Evolutionary conservation across 1,140 invertebrate genomes (phyloP).

Genomic region (Adelges cooleyi): DNA sequence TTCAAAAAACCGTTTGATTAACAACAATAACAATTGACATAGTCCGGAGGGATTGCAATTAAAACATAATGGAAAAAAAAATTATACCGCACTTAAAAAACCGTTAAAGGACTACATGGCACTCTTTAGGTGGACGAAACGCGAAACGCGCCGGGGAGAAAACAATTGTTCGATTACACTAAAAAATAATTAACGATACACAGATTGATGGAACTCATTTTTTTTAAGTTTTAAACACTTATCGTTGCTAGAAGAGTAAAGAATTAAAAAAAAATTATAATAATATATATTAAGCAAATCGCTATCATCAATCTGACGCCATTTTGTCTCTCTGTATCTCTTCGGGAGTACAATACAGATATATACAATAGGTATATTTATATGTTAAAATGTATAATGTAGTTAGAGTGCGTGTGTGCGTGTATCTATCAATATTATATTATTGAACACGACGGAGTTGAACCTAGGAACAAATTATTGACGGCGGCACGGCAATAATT

Average conservation of each 20-base stretch:
- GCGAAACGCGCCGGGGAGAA: background rate
- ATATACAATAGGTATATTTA: too few relatives aligned
- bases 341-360: too few relatives aligned
- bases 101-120: slow-evolving; percentile 13
- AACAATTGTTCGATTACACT: background rate
- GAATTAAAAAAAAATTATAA: background rate
- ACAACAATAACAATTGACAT: background rate
- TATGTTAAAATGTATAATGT: too few relatives aligned
- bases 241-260: background rate
- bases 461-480: too few relatives aligned
- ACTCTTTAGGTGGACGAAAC: background rate
- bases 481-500: too few relatives aligned
- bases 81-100: background rate
- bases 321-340: slow-evolving; percentile 25
- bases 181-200: background rate
- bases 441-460: too few relatives aligned
- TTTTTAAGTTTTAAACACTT: too few relatives aligned
- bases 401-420: too few relatives aligned
- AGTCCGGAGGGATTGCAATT: background rate
- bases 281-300: background rate
- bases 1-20: background rate
- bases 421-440: too few relatives aligned
- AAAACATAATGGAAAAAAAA: too few relatives aligned
- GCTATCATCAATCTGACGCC: slow-evolving; percentile 14
- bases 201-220: too few relatives aligned